phyloP scores from a whole-genome alignment of 1,140 invertebrate species.

The Lepidurus packardi region DNA sequence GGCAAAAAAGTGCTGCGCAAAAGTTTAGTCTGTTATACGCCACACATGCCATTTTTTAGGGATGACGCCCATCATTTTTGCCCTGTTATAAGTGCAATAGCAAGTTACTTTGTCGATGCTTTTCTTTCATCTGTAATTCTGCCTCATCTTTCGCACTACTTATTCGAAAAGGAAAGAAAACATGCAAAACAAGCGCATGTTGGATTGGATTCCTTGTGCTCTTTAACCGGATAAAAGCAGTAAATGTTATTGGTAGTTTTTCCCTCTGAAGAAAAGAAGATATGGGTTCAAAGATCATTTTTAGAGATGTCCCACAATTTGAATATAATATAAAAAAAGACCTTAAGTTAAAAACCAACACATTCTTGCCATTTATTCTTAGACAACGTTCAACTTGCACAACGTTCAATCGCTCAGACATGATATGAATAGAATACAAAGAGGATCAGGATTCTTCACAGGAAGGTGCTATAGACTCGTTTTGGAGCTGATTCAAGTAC shows the following conservation, averaged over 20 bases:
- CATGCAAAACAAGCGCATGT: too few species aligned
- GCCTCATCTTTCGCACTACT: neutral
- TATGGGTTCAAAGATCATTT: neutral
- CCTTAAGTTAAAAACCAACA: constrained; percentile 3
- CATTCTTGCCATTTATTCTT: neutral
- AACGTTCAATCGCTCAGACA: too few species aligned
- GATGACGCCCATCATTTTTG: neutral
- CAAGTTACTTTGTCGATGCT: neutral
- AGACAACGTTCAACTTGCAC: too few species aligned
- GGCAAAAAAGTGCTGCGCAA: too few species aligned
- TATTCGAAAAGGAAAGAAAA: neutral
- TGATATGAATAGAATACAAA: neutral
- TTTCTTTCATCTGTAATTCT: neutral
- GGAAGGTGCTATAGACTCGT: neutral
- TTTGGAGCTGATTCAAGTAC: constrained; percentile 36
- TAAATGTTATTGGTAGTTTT: too few species aligned
- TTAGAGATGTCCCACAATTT: constrained; percentile 15
- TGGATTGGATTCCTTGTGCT: too few species aligned
- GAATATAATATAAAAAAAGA: constrained; percentile 8
- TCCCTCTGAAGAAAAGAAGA: neutral
- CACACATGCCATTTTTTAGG: neutral
- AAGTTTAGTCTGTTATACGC: too few species aligned
- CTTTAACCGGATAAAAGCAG: too few species aligned
- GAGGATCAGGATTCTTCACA: neutral
- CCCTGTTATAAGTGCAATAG: constrained; percentile 21